Evolutionary conservation across 2,888 invertebrate genomes (phyloP), one percentile per base, ranked within the genome.

Genomic region (Poecilobothrus nobilitatus): DNA sequence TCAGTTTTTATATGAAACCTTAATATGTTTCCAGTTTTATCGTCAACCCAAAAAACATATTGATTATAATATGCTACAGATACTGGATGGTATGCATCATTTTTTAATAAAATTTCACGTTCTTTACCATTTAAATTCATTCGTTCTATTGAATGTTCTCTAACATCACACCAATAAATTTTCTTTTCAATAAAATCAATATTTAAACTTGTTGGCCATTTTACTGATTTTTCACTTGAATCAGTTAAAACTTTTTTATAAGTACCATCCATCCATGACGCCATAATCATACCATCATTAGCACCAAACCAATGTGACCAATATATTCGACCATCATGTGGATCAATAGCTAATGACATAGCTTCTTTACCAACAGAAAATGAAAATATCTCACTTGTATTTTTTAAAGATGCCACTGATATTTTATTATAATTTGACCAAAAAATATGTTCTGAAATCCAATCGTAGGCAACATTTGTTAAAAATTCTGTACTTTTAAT

Each of bases 371-470:
- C 86, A 64, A 84, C 80, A 20, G 87, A 80, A 21, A 92, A 80
- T 18, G 86, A 86, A 74, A 85, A 85, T 10, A 84, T 79, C 69
- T 84, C 80, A 67, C 82, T 83, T 62, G 86, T 81, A 75, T 87
- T 86, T 37, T 84, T 83, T 70, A 92, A 78, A 53, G 86, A 86
- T 65, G 90, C 87, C 53, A 91, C 92, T 75, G 85, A 87, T 72
- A 94, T 85, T 67, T 84, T 85, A 69, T 88, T 87, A 73, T 87
- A 82, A 68, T 87, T 87, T 67, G 91, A 90, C 91, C 93, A 94
- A 83, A 91, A 95, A 69, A 95, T 79, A 82, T 94, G 92, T 70
- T 85, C 81, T 70, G 89, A 89, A 77, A 92, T 86, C 91, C 92
- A 93, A 82, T 95, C 95, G 69, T 92, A 86, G 61, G 93, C 92